A percentile compares a stretch with the other conserved stretches of the same genome.
Evolutionary conservation across 2,797 vertebrate species (phyloP).

Genomic region (Anolis apletophallus): DNA sequence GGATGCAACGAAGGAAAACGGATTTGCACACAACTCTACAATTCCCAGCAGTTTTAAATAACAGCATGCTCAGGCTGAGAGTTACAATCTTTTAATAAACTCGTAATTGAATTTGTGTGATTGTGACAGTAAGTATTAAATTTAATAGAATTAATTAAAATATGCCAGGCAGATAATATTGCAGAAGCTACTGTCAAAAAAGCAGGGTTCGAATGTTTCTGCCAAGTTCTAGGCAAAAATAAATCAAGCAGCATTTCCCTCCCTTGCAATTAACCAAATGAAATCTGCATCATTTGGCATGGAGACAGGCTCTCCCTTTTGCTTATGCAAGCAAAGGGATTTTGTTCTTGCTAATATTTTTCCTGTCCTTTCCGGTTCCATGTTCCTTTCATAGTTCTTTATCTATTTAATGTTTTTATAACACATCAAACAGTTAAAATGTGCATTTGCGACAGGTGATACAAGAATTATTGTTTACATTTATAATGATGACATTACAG

Average conservation of each 20-base stretch:
- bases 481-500: not conserved
- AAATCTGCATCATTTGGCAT: constrained; percentile 54
- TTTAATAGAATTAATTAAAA: constrained; percentile 58
- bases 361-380: not conserved
- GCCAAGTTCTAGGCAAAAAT: constrained; percentile 52
- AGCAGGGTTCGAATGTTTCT: constrained; percentile 52
- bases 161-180: constrained; percentile 44
- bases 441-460: not conserved
- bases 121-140: constrained; percentile 53
- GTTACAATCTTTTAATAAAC: constrained; percentile 55
- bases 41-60: too few relatives aligned
- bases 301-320: constrained; percentile 47
- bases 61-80: too few relatives aligned
- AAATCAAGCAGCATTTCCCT: constrained; percentile 57
- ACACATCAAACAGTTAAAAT: not conserved
- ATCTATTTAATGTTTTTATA: not conserved
- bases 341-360: constrained; percentile 14
- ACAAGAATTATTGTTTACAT: not conserved
- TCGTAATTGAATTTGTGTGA: constrained; percentile 30
- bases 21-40: too few relatives aligned
- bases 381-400: not conserved
- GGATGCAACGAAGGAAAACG: too few relatives aligned
- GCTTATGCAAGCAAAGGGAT: not conserved
- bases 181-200: constrained; percentile 61
- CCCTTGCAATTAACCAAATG: constrained; percentile 59